phyloP scores from a whole-genome alignment of 2,797 vertebrate genomes.

The Tiaroga cobitis region DNA sequence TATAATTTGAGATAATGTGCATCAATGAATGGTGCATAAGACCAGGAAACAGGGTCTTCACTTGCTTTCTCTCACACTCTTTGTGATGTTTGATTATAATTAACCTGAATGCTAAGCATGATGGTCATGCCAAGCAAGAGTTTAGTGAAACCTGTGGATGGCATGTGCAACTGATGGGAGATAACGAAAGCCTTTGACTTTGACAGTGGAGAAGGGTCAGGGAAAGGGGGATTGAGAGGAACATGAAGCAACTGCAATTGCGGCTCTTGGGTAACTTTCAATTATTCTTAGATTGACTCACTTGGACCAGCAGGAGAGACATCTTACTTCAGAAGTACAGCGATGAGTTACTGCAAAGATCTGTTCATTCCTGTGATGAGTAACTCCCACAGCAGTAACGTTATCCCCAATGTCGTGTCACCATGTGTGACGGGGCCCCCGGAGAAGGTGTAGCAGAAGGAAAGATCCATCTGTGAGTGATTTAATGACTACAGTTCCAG shows the following conservation, averaged over 20 bases:
- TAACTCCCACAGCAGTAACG: slow-evolving; percentile 15
- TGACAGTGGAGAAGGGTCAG: slow-evolving; percentile 63
- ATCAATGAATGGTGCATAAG: neutral
- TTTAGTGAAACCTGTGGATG: slow-evolving; percentile 80
- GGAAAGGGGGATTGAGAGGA: slow-evolving; percentile 61
- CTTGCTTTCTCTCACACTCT: slow-evolving; percentile 36
- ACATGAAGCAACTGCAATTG: slow-evolving; percentile 73
- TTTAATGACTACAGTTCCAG: slow-evolving; percentile 75
- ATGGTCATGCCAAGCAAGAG: slow-evolving; percentile 74
- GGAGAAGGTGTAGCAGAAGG: slow-evolving; percentile 58
- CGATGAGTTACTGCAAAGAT: slow-evolving; percentile 30
- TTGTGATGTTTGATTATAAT: slow-evolving; percentile 69
- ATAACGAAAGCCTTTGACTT: slow-evolving; percentile 80
- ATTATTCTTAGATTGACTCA: slow-evolving; percentile 73
- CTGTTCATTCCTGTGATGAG: neutral
- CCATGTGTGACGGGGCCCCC: slow-evolving; percentile 49
- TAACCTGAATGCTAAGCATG: slow-evolving; percentile 67
- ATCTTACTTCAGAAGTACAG: neutral
- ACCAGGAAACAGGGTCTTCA: neutral
- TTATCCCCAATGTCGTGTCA: slow-evolving; percentile 55
- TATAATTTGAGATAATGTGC: neutral
- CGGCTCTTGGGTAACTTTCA: slow-evolving; percentile 76
- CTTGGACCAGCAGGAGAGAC: slow-evolving; percentile 58
- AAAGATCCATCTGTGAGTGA: slow-evolving; percentile 75
- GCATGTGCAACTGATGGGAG: slow-evolving; percentile 80